These are phyloP conservation scores for Zosterops japonicus DNA, from an alignment of 2,113 vertebrate genomes.

Conservation along the genomic window DNA sequence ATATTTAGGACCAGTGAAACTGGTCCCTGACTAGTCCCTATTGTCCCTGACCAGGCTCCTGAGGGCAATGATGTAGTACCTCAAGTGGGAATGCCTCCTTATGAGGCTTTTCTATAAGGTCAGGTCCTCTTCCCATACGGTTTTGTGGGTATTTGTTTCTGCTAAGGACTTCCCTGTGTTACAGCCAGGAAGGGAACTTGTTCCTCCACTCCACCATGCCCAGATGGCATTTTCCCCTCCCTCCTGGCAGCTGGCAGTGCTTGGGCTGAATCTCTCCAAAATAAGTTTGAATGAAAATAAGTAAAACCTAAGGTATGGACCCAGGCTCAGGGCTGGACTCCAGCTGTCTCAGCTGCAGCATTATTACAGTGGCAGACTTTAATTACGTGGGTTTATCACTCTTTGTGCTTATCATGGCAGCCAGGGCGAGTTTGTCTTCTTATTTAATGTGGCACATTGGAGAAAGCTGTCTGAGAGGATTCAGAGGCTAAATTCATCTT, in stretches of 20 bases:
- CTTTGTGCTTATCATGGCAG: background rate
- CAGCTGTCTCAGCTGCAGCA: background rate
- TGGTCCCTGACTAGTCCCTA: background rate
- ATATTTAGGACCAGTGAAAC: background rate
- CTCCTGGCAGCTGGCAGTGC: background rate
- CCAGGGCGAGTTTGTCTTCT: background rate
- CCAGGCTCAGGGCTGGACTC: background rate
- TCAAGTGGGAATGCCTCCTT: background rate
- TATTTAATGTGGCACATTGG: background rate
- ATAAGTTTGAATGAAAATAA: background rate
- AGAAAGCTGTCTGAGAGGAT: constrained; percentile 20
- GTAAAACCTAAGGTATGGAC: background rate
- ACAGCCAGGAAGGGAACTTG: background rate
- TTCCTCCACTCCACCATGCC: background rate
- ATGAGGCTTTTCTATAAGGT: background rate
- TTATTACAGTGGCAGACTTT: constrained; percentile 12
- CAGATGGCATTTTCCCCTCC: background rate
- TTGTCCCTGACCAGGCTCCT: background rate
- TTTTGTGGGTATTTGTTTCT: background rate
- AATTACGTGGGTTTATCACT: constrained; percentile 16
- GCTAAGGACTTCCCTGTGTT: background rate
- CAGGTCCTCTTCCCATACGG: background rate
- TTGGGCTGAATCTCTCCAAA: background rate
- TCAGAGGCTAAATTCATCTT: background rate
- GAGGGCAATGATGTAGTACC: background rate